Evolutionary conservation across 2,797 vertebrate genomes (phyloP).

Genomic region (Crocidura indochinensis): DNA sequence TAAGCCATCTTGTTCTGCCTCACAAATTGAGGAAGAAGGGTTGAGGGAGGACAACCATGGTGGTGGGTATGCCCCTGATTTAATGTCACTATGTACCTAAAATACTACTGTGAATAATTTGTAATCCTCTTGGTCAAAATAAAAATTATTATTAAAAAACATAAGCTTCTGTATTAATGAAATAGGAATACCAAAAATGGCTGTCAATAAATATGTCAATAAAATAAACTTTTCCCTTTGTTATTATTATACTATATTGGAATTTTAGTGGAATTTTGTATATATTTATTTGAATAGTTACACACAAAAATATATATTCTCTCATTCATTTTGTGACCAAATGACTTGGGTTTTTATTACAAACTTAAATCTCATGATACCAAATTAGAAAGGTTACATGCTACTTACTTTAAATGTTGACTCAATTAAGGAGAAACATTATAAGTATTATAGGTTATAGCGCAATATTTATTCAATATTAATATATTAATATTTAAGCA

Average conservation of each 20-base stretch:
- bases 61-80: too few species aligned
- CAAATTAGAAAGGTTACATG: slow-evolving; percentile 25
- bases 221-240: slow-evolving; percentile 50
- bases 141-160: too few species aligned
- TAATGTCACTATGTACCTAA: too few species aligned
- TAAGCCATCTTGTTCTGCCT: too few species aligned
- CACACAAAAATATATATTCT: not conserved
- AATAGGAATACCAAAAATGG: slow-evolving; percentile 54
- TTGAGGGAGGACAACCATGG: too few species aligned
- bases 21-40: too few species aligned
- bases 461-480: not conserved
- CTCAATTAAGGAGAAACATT: slow-evolving; percentile 5
- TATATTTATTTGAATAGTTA: not conserved
- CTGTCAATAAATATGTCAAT: slow-evolving; percentile 42
- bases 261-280: slow-evolving; percentile 50
- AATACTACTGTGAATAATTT: too few species aligned
- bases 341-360: not conserved
- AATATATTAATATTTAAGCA: not conserved
- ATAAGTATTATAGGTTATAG: not conserved
- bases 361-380: not conserved
- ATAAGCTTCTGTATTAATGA: not conserved
- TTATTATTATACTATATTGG: slow-evolving; percentile 37
- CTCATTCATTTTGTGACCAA: not conserved
- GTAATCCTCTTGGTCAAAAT: too few species aligned
- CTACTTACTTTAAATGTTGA: slow-evolving; percentile 47